Evolutionary conservation across 1,140 invertebrate species (phyloP).

Genomic region (Anoplolepis gracilipes): DNA sequence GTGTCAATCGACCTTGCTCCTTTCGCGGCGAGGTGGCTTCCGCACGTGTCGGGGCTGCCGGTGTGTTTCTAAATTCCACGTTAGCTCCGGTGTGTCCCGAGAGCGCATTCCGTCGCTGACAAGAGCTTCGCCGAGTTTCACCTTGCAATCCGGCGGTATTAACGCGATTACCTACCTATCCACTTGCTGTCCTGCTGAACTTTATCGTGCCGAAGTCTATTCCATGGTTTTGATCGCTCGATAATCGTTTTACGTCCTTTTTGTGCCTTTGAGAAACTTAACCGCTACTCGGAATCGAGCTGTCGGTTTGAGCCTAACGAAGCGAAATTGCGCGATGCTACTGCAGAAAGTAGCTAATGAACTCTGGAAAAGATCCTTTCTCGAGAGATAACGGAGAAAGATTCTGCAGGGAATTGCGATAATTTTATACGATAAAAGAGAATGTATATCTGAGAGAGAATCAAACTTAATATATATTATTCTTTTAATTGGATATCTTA

Average conservation of each 20-base stretch:
- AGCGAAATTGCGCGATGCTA: slow-evolving; percentile 41
- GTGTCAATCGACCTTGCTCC: slow-evolving; percentile 38
- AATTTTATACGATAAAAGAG: background rate
- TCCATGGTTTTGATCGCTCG: slow-evolving; percentile 33
- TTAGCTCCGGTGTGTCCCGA: slow-evolving; percentile 10
- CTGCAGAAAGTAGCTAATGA: slow-evolving; percentile 40
- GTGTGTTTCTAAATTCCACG: too few species aligned
- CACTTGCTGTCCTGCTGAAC: slow-evolving; percentile 9
- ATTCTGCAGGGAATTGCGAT: background rate
- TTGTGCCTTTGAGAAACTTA: slow-evolving; percentile 50
- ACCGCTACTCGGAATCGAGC: slow-evolving; percentile 42
- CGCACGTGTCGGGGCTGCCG: background rate
- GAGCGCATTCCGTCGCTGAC: slow-evolving; percentile 51
- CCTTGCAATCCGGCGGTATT: slow-evolving; percentile 32
- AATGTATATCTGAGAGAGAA: background rate
- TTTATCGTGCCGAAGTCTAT: slow-evolving; percentile 10
- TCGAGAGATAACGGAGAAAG: slow-evolving; percentile 2
- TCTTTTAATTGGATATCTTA: background rate
- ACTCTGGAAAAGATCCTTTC: slow-evolving; percentile 12
- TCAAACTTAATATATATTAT: background rate
- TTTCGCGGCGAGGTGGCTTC: background rate
- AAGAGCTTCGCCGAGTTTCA: slow-evolving; percentile 36
- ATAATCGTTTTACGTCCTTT: slow-evolving; percentile 55
- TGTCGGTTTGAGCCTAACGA: slow-evolving; percentile 53
- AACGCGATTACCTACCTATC: slow-evolving; percentile 22